These are phyloP conservation scores for Keiferia lycopersicella DNA, from an alignment of 2,888 invertebrate genomes.

Conservation along the genomic window DNA sequence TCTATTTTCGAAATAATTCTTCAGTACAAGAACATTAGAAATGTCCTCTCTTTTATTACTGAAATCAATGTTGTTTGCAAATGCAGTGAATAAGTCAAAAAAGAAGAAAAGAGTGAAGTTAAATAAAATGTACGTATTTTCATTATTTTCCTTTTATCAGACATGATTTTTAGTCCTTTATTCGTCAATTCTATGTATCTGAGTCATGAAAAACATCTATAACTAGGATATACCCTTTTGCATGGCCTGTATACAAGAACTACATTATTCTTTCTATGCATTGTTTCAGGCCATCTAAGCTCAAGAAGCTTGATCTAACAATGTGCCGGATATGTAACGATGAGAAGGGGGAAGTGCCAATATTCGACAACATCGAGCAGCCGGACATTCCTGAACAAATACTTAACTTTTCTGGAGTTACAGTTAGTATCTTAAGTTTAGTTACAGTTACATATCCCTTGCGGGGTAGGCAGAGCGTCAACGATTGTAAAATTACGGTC, in stretches of 20 bases:
- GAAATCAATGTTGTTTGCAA: slow-evolving; percentile 68
- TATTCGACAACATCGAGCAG: slow-evolving; percentile 61
- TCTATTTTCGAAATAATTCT: background rate
- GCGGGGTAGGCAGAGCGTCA: too few species aligned
- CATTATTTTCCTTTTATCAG: background rate
- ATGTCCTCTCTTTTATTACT: slow-evolving; percentile 68
- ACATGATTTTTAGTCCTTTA: background rate
- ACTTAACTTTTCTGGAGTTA: slow-evolving; percentile 61
- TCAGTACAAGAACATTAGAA: background rate
- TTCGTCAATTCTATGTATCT: background rate
- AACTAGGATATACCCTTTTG: background rate
- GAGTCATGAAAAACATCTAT: background rate
- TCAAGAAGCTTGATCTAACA: slow-evolving; percentile 38
- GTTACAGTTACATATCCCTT: too few species aligned
- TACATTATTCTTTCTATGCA: background rate
- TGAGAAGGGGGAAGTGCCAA: slow-evolving; percentile 61
- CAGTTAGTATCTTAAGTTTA: slow-evolving; percentile 54
- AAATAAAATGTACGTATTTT: slow-evolving; percentile 53
- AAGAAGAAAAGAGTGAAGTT: slow-evolving; percentile 56
- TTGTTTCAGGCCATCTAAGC: slow-evolving; percentile 42
- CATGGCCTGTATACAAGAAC: background rate
- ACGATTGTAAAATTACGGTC: too few species aligned
- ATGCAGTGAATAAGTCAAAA: slow-evolving; percentile 58
- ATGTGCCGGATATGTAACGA: slow-evolving; percentile 65
- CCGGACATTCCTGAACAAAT: slow-evolving; percentile 67